These are phyloP conservation scores for Axinella damicornis DNA, from an alignment of 37 sponge, comb jelly and placozoan species.

Conservation along the genomic window DNA sequence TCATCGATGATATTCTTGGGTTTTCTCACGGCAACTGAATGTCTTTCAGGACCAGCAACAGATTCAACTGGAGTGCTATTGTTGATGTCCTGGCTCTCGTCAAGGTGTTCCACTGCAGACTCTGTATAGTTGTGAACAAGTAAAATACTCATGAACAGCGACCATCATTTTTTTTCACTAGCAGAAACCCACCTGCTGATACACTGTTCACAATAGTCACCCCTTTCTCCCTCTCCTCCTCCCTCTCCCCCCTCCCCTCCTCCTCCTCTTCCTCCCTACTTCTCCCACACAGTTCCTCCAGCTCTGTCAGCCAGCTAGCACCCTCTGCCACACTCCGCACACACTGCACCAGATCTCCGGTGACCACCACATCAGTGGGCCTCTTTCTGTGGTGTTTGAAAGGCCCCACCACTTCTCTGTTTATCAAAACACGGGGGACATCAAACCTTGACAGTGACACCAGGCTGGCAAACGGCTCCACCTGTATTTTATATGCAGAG, in stretches of 20 bases:
- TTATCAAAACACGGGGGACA: slow-evolving; percentile 86
- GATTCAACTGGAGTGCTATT: no score
- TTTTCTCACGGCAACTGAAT: no score
- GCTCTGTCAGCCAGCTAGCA: slow-evolving; percentile 78
- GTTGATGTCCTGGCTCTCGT: no score
- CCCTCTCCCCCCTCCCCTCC: background rate
- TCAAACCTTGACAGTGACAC: slow-evolving; percentile 52
- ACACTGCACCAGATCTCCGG: slow-evolving; percentile 74
- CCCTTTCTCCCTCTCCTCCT: background rate
- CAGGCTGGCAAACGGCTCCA: slow-evolving; percentile 93
- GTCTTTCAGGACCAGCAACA: no score
- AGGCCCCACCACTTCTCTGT: slow-evolving; percentile 88
- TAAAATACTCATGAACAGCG: no score
- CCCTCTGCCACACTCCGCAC: slow-evolving; percentile 52
- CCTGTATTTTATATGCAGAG: slow-evolving; percentile 33
- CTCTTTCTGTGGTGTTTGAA: slow-evolving; percentile 64
- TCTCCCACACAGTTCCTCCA: slow-evolving; percentile 24
- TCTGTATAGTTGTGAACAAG: no score
- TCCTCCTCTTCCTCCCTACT: no score
- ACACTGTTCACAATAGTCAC: background rate
- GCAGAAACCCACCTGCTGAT: background rate
- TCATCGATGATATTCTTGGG: background rate
- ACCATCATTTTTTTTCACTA: no score
- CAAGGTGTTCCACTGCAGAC: no score
- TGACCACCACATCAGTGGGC: slow-evolving; percentile 63